These are phyloP conservation scores for Leptodactylus fuscus DNA, from an alignment of 2,113 vertebrate species.

Conservation along the genomic window DNA sequence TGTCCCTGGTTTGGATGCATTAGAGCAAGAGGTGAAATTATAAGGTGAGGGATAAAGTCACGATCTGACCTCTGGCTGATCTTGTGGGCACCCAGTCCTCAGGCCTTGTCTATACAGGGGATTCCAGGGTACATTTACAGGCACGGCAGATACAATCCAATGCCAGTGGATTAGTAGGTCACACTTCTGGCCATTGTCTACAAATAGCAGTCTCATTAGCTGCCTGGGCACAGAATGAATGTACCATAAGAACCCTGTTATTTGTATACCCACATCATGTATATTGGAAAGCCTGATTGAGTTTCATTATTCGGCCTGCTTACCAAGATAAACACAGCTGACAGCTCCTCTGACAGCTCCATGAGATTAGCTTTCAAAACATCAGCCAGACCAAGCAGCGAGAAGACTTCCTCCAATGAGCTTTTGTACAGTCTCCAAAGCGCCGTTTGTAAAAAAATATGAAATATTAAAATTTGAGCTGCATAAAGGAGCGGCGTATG, in stretches of 20 bases:
- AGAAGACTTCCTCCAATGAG: constrained; percentile 28
- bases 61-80: background rate
- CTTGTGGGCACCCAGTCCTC: background rate
- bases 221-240: background rate
- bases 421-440: constrained; percentile 2
- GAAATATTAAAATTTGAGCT: constrained; percentile 29
- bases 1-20: background rate
- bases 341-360: constrained; percentile 58
- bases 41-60: too few relatives aligned
- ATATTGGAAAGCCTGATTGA: constrained; percentile 35
- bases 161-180: background rate
- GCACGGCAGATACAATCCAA: background rate
- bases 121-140: background rate
- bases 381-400: constrained; percentile 24
- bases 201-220: background rate
- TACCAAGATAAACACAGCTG: constrained; percentile 53
- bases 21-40: background rate
- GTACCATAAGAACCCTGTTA: background rate
- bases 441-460: background rate
- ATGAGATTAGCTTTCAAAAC: constrained; percentile 61
- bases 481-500: background rate
- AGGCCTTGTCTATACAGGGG: background rate
- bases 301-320: constrained; percentile 36
- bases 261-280: constrained; percentile 25
- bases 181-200: background rate